phyloP scores from a whole-genome alignment of 2,797 vertebrate species.

The Cheirogaleus major region DNA sequence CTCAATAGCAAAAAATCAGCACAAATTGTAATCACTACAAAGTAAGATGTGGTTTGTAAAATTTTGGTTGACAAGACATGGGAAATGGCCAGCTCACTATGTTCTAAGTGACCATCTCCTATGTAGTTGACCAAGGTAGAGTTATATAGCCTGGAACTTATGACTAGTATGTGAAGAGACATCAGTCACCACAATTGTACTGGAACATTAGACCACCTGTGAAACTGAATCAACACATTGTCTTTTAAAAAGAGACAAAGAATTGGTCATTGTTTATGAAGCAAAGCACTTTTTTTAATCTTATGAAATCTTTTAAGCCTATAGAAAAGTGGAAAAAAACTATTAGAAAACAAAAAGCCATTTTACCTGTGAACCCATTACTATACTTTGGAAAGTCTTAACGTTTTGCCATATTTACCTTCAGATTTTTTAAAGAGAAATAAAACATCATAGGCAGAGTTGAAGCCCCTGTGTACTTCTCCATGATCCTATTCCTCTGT shows the following conservation, averaged over 20 bases:
- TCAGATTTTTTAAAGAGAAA: constrained; percentile 16
- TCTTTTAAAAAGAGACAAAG: neutral
- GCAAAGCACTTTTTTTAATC: neutral
- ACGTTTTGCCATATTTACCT: neutral
- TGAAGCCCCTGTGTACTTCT: neutral
- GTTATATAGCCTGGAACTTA: neutral
- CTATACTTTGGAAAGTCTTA: neutral
- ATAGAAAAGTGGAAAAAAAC: neutral
- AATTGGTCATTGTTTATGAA: neutral
- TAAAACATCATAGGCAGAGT: neutral
- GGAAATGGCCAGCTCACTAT: neutral
- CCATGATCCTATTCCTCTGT: neutral
- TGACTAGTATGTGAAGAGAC: neutral
- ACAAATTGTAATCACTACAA: neutral
- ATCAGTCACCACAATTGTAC: neutral
- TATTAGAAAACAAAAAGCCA: neutral
- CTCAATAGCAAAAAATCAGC: neutral
- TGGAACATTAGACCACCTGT: neutral
- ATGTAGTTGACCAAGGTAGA: neutral
- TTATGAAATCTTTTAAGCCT: constrained; percentile 15
- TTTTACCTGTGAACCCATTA: neutral
- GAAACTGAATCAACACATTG: neutral
- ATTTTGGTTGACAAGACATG: neutral
- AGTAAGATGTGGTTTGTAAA: neutral
- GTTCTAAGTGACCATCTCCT: neutral